Conservation (phyloP, 2,113 vertebrate species). For the Amblyornis subalaris region DNA sequence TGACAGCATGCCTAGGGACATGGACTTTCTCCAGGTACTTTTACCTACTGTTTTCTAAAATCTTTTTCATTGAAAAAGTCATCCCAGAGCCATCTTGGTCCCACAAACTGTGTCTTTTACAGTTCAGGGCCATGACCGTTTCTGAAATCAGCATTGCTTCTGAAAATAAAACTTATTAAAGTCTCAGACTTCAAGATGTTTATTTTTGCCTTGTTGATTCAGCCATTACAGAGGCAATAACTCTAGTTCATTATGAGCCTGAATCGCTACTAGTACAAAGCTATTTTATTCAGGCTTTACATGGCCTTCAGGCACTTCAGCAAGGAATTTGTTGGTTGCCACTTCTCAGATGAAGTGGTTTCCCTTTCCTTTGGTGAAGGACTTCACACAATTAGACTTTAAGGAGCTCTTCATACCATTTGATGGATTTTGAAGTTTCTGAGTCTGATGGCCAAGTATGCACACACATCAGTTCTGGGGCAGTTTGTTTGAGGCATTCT, state of each 20-base stretch:
- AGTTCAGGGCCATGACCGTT: background rate
- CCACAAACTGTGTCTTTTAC: background rate
- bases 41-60: background rate
- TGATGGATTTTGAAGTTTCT: background rate
- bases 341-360: background rate
- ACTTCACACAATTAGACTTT: background rate
- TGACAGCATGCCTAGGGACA: background rate
- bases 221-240: background rate
- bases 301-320: background rate
- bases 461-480: rapidly evolving
- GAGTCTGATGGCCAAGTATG: background rate
- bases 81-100: background rate
- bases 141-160: background rate
- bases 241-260: background rate
- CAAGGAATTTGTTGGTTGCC: background rate
- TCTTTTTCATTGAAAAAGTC: rapidly evolving
- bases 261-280: background rate
- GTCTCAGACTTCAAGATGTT: background rate
- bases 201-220: background rate
- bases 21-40: background rate
- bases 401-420: background rate
- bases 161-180: background rate
- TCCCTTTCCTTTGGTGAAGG: background rate
- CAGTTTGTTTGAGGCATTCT: background rate
- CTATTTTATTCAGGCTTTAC: background rate